phyloP scores from a whole-genome alignment of 2,888 invertebrate species.

The Drosophila anomelani region DNA sequence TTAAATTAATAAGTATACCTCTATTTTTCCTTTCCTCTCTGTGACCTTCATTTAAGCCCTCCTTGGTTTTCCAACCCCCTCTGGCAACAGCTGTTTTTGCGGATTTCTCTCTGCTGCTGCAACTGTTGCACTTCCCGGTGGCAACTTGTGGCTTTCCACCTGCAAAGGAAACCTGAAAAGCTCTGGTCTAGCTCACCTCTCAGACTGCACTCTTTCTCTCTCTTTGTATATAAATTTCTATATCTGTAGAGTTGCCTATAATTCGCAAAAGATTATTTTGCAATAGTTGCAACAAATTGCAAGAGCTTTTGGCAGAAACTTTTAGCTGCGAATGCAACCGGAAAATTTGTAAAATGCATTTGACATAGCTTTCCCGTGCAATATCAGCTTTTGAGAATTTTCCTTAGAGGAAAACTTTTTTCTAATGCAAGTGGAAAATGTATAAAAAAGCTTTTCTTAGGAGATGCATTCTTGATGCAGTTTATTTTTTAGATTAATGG shows the following conservation, averaged over 20 bases:
- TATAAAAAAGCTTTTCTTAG: constrained; percentile 1
- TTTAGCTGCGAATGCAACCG: constrained; percentile 45
- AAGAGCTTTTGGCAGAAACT: constrained; percentile 21
- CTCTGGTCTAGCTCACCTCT: constrained; percentile 9
- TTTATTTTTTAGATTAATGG: neutral
- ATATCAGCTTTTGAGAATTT: constrained; percentile 1
- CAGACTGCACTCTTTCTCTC: constrained; percentile 1
- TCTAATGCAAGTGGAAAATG: constrained; percentile 34
- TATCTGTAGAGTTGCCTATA: neutral
- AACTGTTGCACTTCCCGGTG: constrained; percentile 67
- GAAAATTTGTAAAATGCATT: constrained; percentile 36
- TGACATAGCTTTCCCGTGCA: constrained; percentile 19
- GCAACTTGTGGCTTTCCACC: constrained; percentile 65
- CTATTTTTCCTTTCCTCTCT: no score
- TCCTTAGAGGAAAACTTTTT: constrained; percentile 18
- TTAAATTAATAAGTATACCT: neutral
- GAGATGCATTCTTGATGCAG: neutral
- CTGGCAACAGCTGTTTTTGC: constrained; percentile 56
- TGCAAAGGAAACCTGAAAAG: constrained; percentile 23
- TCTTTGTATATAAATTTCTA: neutral
- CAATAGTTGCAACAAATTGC: constrained; percentile 14
- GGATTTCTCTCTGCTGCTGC: constrained; percentile 33
- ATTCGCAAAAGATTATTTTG: neutral
- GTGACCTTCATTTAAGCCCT: neutral
- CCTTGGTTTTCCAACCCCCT: neutral